Percentiles rank a stretch among this genome's conserved stretches.
Conservation (phyloP, 2,888 invertebrate genomes). For the Urechis unicinctus region DNA sequence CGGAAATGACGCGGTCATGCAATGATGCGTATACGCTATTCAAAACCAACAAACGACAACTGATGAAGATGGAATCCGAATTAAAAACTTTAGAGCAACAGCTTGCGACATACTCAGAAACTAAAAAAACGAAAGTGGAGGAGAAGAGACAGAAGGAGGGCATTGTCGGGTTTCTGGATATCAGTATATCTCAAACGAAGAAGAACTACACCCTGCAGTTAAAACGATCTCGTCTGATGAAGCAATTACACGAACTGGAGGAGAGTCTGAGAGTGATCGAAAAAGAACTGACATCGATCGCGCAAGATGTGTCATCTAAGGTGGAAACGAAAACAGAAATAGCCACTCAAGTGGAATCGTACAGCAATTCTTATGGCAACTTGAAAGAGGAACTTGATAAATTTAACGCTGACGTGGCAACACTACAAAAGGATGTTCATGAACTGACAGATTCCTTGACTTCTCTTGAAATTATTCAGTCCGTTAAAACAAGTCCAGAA, state of each 20-base stretch:
- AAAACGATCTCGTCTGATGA: constrained; percentile 34
- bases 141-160: constrained; percentile 42
- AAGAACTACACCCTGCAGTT: constrained; percentile 41
- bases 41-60: constrained; percentile 35
- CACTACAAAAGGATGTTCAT: constrained; percentile 37
- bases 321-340: constrained; percentile 33
- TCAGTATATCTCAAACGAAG: constrained; percentile 42
- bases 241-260: constrained; percentile 38
- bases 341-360: constrained; percentile 29
- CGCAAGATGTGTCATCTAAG: constrained; percentile 26
- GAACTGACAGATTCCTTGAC: constrained; percentile 32
- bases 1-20: constrained; percentile 33
- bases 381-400: constrained; percentile 35
- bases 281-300: constrained; percentile 25
- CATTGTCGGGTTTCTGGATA: constrained; percentile 44
- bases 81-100: constrained; percentile 34
- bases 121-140: constrained; percentile 28
- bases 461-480: constrained; percentile 43
- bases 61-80: constrained; percentile 35
- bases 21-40: constrained; percentile 34
- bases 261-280: constrained; percentile 32
- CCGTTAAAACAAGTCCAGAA: constrained; percentile 43
- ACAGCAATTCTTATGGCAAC: constrained; percentile 30
- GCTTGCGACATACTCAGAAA: constrained; percentile 26
- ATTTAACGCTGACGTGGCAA: constrained; percentile 33